These are phyloP conservation scores for Leptinotarsa rubiginosa DNA, from an alignment of 2,888 invertebrate species.

Conservation along the genomic window DNA sequence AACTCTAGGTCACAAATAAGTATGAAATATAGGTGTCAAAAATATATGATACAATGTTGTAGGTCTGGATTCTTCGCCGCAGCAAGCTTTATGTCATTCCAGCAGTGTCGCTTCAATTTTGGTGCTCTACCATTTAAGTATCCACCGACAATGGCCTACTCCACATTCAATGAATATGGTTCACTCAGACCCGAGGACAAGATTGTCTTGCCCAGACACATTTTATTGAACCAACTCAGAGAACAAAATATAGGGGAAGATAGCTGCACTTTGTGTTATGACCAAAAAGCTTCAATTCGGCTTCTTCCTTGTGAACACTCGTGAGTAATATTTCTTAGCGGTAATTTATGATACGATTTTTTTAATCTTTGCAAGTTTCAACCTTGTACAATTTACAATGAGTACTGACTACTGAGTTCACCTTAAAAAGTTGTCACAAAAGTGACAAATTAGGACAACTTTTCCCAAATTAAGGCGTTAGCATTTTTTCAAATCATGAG, in stretches of 20 bases:
- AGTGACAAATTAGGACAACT: no score
- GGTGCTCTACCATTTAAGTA: constrained; percentile 82
- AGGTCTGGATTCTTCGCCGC: constrained; percentile 93
- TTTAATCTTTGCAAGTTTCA: no score
- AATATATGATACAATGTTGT: constrained; percentile 44
- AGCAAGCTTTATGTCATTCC: constrained; percentile 96
- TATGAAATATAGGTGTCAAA: not conserved
- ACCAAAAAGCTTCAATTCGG: constrained; percentile 79
- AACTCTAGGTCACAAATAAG: not conserved
- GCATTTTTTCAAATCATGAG: no score
- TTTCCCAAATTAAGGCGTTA: no score
- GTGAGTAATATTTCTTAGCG: constrained; percentile 68
- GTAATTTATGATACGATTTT: not conserved
- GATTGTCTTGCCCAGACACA: constrained; percentile 82
- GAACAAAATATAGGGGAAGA: constrained; percentile 83
- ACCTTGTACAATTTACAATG: no score
- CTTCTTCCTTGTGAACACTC: constrained; percentile 86
- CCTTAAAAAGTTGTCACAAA: no score
- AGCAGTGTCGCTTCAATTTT: constrained; percentile 94
- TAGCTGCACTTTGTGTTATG: constrained; percentile 89
- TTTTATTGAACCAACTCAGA: constrained; percentile 80
- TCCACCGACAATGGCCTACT: constrained; percentile 78
- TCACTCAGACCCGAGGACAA: constrained; percentile 81
- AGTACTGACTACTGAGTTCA: no score
- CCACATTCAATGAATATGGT: constrained; percentile 83